A percentile compares a stretch with the other conserved stretches of the same genome.
These are phyloP conservation scores for Branchellion lobata DNA, from an alignment of 2,888 invertebrate genomes.

Conservation along the genomic window DNA sequence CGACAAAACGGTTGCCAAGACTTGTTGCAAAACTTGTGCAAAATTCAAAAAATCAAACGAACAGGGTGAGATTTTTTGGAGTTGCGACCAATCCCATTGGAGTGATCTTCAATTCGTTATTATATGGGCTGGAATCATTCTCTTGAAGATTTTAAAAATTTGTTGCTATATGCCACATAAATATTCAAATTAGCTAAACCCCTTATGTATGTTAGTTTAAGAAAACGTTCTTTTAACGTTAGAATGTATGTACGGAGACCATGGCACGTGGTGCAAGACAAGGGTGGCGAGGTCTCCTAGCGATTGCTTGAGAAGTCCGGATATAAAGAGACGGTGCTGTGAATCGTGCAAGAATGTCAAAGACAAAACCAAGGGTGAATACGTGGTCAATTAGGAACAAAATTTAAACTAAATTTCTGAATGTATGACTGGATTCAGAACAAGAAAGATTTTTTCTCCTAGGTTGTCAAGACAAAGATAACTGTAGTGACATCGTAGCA, in stretches of 20 bases:
- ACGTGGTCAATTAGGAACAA: background rate
- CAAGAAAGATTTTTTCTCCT: background rate
- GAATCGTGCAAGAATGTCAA: background rate
- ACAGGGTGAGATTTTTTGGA: background rate
- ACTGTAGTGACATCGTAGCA: background rate
- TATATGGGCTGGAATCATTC: too few relatives aligned
- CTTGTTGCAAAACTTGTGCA: background rate
- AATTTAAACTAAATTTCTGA: background rate
- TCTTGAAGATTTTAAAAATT: too few relatives aligned
- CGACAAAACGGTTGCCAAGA: background rate
- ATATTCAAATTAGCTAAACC: too few relatives aligned
- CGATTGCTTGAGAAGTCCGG: background rate
- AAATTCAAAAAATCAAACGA: background rate
- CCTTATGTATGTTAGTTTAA: too few relatives aligned
- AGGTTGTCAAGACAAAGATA: background rate
- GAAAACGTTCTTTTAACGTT: background rate
- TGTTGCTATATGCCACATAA: too few relatives aligned
- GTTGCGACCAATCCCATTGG: background rate
- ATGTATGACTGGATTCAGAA: background rate
- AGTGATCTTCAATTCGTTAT: too few relatives aligned
- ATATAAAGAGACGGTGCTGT: background rate
- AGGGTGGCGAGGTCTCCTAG: background rate
- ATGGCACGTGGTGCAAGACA: background rate
- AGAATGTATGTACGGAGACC: background rate
- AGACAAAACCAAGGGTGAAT: background rate